Percentiles rank a stretch among this genome's conserved stretches.
Evolutionary conservation across 2,797 vertebrate genomes (phyloP).

Genomic region (Acomys russatus): DNA sequence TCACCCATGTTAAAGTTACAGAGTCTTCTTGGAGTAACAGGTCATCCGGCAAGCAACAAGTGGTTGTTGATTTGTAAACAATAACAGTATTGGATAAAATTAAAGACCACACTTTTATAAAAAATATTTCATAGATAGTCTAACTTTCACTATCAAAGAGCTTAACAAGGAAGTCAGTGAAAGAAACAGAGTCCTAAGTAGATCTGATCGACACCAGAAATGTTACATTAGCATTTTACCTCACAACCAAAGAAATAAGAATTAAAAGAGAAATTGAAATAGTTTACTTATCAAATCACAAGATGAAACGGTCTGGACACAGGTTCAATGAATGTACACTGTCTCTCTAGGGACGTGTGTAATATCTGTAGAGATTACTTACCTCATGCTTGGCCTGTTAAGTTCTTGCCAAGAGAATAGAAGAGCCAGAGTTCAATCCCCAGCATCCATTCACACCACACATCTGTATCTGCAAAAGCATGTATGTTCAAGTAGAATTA

Average conservation of each 20-base stretch:
- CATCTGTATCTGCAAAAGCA: background rate
- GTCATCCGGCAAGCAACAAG: background rate
- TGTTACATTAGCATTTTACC: background rate
- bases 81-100: background rate
- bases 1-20: background rate
- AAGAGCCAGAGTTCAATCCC: background rate
- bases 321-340: background rate
- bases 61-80: background rate
- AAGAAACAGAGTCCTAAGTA: background rate
- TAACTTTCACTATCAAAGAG: background rate
- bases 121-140: background rate
- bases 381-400: background rate
- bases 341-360: background rate
- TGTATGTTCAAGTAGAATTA: background rate
- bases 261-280: background rate
- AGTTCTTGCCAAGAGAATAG: background rate
- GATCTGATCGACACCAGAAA: background rate
- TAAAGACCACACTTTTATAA: background rate
- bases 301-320: background rate
- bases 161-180: background rate
- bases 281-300: background rate
- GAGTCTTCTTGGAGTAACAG: background rate
- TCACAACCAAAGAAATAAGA: conserved; percentile 12
- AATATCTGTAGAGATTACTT: background rate
- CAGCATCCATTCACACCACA: background rate